Evolutionary conservation across 2,113 vertebrate species (phyloP).

Genomic region (Myxocyprinus asiaticus): DNA sequence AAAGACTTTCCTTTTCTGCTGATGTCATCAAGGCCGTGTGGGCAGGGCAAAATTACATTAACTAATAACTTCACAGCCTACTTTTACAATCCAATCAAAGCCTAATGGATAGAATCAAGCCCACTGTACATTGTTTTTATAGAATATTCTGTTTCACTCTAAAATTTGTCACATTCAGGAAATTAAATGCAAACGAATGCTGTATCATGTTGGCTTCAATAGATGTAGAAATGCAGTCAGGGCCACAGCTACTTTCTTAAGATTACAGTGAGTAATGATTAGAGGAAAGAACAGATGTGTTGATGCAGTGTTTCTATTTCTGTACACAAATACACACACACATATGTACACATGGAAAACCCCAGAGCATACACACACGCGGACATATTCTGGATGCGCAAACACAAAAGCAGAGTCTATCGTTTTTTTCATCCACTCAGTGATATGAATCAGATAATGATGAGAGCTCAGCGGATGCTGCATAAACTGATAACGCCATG

Average conservation of each 20-base stretch:
- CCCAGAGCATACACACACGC: too few relatives aligned
- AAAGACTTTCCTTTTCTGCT: too few relatives aligned
- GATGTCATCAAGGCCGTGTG: too few relatives aligned
- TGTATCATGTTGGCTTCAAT: too few relatives aligned
- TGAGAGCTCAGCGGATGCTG: background rate
- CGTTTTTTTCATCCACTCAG: conserved; percentile 38
- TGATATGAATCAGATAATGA: conserved; percentile 36
- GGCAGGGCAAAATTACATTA: too few relatives aligned
- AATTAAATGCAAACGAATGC: too few relatives aligned
- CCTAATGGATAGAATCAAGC: too few relatives aligned
- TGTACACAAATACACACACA: background rate
- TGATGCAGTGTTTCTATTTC: conserved; percentile 44
- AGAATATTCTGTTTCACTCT: too few relatives aligned
- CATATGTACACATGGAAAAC: background rate
- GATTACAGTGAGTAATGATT: conserved; percentile 43
- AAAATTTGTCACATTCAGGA: too few relatives aligned
- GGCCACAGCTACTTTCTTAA: background rate
- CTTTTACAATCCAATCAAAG: too few relatives aligned
- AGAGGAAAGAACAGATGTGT: conserved; percentile 31
- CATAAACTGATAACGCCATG: conserved; percentile 42
- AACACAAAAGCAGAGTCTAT: background rate
- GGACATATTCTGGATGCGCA: conserved; percentile 1
- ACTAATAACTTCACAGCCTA: too few relatives aligned
- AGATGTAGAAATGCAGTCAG: background rate
- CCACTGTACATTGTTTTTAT: too few relatives aligned